A percentile compares a stretch with the other conserved stretches of the same genome.
phyloP scores from a whole-genome alignment of 2,888 invertebrate species.

The Temnothorax rugatulus region DNA sequence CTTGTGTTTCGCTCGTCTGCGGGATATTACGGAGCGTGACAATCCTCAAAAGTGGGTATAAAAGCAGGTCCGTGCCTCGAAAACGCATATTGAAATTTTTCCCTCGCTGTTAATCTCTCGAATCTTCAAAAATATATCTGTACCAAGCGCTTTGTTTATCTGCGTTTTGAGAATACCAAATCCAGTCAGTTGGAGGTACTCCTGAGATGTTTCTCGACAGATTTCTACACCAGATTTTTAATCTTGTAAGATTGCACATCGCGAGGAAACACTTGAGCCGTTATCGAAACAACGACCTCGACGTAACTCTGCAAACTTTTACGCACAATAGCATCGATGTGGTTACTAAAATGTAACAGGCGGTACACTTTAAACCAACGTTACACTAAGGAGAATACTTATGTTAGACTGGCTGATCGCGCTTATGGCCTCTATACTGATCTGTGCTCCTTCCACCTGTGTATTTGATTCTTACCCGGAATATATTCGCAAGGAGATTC shows the following conservation, averaged over 20 bases:
- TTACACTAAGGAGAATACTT: slow-evolving; percentile 67
- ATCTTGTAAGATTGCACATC: not conserved
- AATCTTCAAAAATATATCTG: slow-evolving; percentile 21
- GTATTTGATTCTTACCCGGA: slow-evolving; percentile 62
- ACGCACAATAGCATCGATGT: slow-evolving; percentile 15
- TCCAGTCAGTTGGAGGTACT: not conserved
- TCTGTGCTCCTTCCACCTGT: slow-evolving; percentile 4
- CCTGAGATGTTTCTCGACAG: not conserved
- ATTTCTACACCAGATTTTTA: not conserved
- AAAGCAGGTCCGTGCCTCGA: not conserved
- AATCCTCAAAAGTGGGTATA: not conserved
- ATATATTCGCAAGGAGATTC: slow-evolving; percentile 59
- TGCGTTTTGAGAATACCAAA: not conserved
- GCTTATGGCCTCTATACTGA: slow-evolving; percentile 62
- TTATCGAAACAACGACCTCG: slow-evolving; percentile 13
- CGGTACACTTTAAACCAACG: slow-evolving; percentile 34
- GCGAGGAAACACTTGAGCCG: not conserved
- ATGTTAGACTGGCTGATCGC: slow-evolving; percentile 64
- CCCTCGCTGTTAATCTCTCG: not conserved
- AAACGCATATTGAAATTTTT: not conserved
- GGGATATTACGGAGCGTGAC: not conserved
- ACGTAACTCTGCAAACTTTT: slow-evolving; percentile 3
- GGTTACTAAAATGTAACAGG: slow-evolving; percentile 38
- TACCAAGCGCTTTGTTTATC: not conserved
- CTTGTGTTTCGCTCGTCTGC: not conserved